Conservation (phyloP, 1,140 invertebrate species). For the Mizuhopecten yessoensis region DNA sequence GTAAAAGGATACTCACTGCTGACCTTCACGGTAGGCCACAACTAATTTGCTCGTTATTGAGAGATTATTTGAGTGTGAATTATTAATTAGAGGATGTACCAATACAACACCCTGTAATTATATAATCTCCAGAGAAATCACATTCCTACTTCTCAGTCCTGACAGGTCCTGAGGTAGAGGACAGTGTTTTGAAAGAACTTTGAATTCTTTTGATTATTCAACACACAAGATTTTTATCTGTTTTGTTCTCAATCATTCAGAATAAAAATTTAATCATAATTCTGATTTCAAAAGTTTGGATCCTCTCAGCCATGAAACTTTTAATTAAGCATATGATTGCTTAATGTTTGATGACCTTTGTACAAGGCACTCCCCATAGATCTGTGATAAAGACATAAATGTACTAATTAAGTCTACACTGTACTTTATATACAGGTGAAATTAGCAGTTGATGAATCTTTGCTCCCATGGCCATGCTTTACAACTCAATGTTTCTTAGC, state of each 20-base stretch:
- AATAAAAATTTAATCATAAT: neutral
- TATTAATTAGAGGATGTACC: conserved; percentile 35
- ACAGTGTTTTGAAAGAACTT: neutral
- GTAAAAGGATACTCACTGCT: neutral
- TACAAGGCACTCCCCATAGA: no score
- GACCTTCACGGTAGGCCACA: neutral
- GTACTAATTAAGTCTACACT: no score
- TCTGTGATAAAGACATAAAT: no score
- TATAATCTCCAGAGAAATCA: neutral
- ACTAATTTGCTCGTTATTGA: neutral
- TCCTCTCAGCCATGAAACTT: neutral
- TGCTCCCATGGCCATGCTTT: no score
- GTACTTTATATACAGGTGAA: no score
- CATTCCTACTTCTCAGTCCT: neutral
- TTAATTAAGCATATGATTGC: neutral
- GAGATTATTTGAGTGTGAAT: conserved; percentile 33
- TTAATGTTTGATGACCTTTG: neutral
- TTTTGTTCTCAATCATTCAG: neutral
- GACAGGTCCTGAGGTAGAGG: neutral
- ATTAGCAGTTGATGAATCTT: no score
- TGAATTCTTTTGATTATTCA: neutral
- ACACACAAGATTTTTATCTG: neutral
- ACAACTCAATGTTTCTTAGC: no score
- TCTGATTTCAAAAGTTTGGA: neutral
- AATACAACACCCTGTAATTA: neutral